These are phyloP conservation scores for Atopsyche davidsoni DNA, from an alignment of 1,140 invertebrate species.

Conservation along the genomic window DNA sequence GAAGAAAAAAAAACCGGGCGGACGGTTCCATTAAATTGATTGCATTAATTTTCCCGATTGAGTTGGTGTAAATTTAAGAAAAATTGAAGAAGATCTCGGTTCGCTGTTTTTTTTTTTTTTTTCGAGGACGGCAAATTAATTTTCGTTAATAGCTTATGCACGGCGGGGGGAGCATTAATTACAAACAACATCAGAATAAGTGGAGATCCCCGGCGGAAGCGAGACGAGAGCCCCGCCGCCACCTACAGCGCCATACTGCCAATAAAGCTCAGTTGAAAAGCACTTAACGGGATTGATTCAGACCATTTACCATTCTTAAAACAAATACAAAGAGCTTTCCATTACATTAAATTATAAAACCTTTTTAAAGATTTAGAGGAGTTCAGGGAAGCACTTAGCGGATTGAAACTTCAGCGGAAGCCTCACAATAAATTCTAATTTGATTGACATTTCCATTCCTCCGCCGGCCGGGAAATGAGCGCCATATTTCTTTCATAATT, in stretches of 20 bases:
- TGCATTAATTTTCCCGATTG: too few relatives aligned
- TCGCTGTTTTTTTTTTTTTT: too few relatives aligned
- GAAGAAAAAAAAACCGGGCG: too few relatives aligned
- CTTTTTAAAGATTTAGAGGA: conserved; percentile 45
- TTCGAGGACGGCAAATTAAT: too few relatives aligned
- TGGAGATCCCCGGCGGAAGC: too few relatives aligned
- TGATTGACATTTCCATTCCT: conserved; percentile 31
- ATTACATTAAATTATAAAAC: conserved; percentile 49
- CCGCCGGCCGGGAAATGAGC: conserved; percentile 26
- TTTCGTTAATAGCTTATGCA: too few relatives aligned
- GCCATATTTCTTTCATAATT: conserved; percentile 29
- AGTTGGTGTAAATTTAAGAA: too few relatives aligned
- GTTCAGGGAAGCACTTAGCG: conserved; percentile 31
- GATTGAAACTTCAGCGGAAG: conserved; percentile 29
- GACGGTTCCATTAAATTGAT: too few relatives aligned
- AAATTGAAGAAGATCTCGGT: too few relatives aligned
- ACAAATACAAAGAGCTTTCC: conserved; percentile 47
- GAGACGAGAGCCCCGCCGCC: not conserved
- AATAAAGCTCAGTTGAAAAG: conserved; percentile 51
- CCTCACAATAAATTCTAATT: conserved; percentile 32
- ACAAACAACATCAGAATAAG: too few relatives aligned
- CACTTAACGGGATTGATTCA: conserved; percentile 51
- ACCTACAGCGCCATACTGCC: conserved; percentile 37
- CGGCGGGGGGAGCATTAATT: too few relatives aligned
- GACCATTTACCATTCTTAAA: conserved; percentile 51